phyloP scores from a whole-genome alignment of 2,113 vertebrate genomes.

The Macquaria australasica region DNA sequence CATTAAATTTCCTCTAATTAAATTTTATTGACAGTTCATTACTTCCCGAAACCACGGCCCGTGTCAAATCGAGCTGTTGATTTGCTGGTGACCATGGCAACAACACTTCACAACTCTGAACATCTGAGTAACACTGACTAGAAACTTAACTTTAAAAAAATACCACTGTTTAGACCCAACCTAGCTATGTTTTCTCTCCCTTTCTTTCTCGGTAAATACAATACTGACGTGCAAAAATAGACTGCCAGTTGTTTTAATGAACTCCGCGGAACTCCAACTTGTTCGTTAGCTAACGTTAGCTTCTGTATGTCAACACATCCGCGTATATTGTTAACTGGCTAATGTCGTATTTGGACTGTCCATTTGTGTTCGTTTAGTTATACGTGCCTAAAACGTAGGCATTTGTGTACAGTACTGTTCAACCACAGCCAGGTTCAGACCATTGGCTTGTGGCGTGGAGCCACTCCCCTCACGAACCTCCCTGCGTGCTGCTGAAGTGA shows the following conservation, averaged over 20 bases:
- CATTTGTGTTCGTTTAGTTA: neutral
- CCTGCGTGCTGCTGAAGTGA: conserved; percentile 9
- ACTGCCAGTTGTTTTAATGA: neutral
- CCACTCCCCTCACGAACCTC: conserved; percentile 54
- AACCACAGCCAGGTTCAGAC: neutral
- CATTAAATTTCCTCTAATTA: neutral
- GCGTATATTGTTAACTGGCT: no score
- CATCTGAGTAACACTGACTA: neutral
- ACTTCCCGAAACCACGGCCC: no score
- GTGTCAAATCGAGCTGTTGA: neutral
- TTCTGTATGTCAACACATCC: neutral
- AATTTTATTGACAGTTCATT: neutral
- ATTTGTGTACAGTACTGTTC: neutral
- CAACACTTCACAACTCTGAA: neutral
- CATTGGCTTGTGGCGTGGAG: conserved; percentile 44
- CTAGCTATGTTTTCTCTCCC: neutral
- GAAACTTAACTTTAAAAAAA: neutral
- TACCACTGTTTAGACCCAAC: no score
- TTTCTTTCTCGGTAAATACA: neutral
- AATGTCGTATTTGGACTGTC: neutral
- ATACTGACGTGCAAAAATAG: neutral
- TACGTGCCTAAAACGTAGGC: neutral
- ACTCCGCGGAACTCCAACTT: neutral
- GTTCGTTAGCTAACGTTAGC: neutral
- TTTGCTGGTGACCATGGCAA: neutral